These are phyloP conservation scores for Tetrapedia diversipes DNA, from an alignment of 2,888 invertebrate genomes.

Conservation along the genomic window DNA sequence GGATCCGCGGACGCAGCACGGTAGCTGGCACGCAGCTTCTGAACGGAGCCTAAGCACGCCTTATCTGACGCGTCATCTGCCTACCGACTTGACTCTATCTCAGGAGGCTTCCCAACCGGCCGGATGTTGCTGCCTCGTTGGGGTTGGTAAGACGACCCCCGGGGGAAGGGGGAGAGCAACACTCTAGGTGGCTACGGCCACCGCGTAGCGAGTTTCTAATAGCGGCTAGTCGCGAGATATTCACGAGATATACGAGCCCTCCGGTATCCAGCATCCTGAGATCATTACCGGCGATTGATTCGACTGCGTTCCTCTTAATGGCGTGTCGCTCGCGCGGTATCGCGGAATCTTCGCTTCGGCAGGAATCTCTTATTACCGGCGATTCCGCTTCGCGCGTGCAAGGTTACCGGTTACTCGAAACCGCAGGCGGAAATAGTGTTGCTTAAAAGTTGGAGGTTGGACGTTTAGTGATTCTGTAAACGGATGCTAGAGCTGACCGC, in stretches of 20 bases:
- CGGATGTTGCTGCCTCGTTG: constrained; percentile 27
- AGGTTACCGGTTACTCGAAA: no score
- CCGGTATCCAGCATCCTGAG: constrained; percentile 27
- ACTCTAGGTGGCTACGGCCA: constrained; percentile 34
- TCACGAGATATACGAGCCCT: constrained; percentile 55
- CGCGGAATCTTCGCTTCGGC: constrained; percentile 39
- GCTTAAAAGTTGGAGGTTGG: no score
- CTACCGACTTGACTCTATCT: constrained; percentile 73
- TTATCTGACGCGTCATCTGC: constrained; percentile 76
- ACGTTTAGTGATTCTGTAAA: no score
- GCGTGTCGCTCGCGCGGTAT: constrained; percentile 41
- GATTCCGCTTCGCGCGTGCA: constrained; percentile 1
- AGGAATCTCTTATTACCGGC: constrained; percentile 19
- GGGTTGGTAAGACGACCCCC: constrained; percentile 3
- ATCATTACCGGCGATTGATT: constrained; percentile 58
- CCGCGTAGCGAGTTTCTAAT: constrained; percentile 62
- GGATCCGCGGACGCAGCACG: constrained; percentile 76
- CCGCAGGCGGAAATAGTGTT: no score
- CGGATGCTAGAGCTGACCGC: no score
- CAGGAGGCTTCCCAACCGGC: constrained; percentile 38
- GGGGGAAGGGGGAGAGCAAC: neutral
- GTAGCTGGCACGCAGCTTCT: constrained; percentile 75
- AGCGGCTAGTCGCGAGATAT: constrained; percentile 61
- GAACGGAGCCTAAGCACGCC: constrained; percentile 80
- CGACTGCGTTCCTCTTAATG: constrained; percentile 43